Evolutionary conservation across 2,797 vertebrate species (phyloP), one percentile per base, ranked within the genome.

Genomic region (Trematomus bernacchii): DNA sequence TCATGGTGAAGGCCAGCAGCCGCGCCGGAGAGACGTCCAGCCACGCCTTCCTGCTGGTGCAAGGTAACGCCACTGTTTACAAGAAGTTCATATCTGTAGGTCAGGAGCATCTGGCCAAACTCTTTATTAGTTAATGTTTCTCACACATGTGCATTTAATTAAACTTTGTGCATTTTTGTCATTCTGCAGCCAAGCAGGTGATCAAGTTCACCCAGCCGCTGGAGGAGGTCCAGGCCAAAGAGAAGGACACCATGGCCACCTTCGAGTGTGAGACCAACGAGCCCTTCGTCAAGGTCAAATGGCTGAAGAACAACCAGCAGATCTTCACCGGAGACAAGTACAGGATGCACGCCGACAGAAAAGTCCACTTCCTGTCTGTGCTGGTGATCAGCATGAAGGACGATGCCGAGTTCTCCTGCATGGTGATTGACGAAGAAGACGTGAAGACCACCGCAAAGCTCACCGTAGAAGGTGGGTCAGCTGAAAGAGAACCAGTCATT

Each of bases 211-310:
- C 94, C 3, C 96, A 99, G 84, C 86, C 94, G 58, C 89, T 99
- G 79, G 96, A 97, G 89, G 97, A 97, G 21, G 18, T 96, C 64
- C 83, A 84, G 58, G 96, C 96, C 86, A 99, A 98, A 85, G 97
- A 99, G 91, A 99, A 94, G 91, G 98, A 99, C 83, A 97, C 95
- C 40, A 96, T 98, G 96, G 96, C 96, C 42, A 99, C 98, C 18
- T 99, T 99, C 93, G 98, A 99, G 92, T 99, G 98, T 77, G 98
- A 99, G 93, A 99, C 98, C 87, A 98, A 97, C n/a, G 98, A 99
- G 83, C 98, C 98, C 71, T 99, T 99, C 82, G 91, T 99, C 68
- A 99, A 99, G 92, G 98, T 99, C 63, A 96, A 97, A 91, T 99
- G 98, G 98, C 91, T 97, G 83, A 99, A 97, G 90, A 94, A 97